Percentiles rank a stretch among this genome's conserved stretches.
phyloP scores from a whole-genome alignment of 2,797 vertebrate species.

The Gallinago stenura region DNA sequence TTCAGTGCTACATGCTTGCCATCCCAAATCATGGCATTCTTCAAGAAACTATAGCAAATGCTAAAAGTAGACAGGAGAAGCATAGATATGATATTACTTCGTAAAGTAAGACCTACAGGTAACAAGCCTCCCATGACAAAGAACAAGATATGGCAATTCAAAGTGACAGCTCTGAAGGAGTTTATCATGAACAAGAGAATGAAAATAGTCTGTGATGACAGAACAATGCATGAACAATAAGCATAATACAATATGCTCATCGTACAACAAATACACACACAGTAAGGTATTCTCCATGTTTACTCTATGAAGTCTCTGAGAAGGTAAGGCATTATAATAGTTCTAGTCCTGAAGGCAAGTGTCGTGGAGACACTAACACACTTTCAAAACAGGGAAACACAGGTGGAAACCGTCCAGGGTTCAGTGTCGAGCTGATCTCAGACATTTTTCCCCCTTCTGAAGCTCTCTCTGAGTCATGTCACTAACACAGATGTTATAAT shows the following conservation, averaged over 20 bases:
- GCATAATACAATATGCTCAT: too few relatives aligned
- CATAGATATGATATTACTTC: neutral
- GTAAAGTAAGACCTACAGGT: neutral
- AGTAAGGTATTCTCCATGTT: neutral
- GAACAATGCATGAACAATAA: neutral
- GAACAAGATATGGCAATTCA: neutral
- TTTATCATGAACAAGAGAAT: neutral
- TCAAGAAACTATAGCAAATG: neutral
- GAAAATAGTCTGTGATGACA: neutral
- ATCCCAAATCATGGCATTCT: accelerated
- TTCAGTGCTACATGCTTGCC: accelerated
- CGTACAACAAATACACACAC: too few relatives aligned
- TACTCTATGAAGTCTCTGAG: neutral
- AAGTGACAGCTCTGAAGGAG: neutral
- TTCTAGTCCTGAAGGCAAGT: neutral
- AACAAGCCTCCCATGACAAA: neutral
- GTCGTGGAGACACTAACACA: neutral
- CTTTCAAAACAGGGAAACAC: neutral
- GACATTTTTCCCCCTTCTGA: neutral
- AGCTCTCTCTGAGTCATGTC: neutral
- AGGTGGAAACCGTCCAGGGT: neutral
- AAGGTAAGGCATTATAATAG: neutral
- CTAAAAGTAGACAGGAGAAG: neutral
- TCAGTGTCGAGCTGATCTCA: neutral
- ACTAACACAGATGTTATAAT: neutral